Conservation (phyloP, 2,888 invertebrate genomes). For the Campopleginae sp. region DNA sequence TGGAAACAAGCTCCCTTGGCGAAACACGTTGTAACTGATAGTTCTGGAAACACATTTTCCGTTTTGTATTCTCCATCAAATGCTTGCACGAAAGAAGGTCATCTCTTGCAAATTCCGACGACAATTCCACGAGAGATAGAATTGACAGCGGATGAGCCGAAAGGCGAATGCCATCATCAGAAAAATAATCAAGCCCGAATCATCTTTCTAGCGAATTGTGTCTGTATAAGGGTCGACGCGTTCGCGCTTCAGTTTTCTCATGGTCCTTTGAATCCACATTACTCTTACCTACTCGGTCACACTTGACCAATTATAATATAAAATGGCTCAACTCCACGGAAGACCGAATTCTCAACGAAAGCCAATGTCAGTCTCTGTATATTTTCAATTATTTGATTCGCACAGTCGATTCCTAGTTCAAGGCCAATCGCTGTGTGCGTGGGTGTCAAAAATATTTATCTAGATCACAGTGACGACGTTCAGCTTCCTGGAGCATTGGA, state of each 20-base stretch:
- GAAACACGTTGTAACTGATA: background rate
- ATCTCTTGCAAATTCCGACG: background rate
- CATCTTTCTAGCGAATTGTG: conserved; percentile 8
- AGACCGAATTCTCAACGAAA: conserved; percentile 13
- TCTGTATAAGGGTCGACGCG: conserved; percentile 7
- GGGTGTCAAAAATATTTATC: background rate
- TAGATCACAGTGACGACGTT: background rate
- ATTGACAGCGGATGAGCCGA: background rate
- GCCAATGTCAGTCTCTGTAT: background rate
- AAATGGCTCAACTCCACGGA: conserved; percentile 34
- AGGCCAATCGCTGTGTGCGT: background rate
- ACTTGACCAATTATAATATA: conserved; percentile 49
- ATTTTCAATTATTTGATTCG: background rate
- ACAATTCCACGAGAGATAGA: background rate
- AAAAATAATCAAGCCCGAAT: conserved; percentile 7
- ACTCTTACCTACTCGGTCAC: too few species aligned
- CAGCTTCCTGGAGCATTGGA: background rate
- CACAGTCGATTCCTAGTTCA: background rate
- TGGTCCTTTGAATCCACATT: background rate
- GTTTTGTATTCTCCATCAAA: background rate
- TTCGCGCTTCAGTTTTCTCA: background rate
- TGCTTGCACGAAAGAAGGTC: background rate
- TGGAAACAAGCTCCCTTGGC: background rate
- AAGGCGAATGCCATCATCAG: background rate
- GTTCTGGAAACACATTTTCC: background rate